These are phyloP conservation scores for Sphinx pinastri DNA, from an alignment of 2,888 invertebrate genomes.

Conservation along the genomic window DNA sequence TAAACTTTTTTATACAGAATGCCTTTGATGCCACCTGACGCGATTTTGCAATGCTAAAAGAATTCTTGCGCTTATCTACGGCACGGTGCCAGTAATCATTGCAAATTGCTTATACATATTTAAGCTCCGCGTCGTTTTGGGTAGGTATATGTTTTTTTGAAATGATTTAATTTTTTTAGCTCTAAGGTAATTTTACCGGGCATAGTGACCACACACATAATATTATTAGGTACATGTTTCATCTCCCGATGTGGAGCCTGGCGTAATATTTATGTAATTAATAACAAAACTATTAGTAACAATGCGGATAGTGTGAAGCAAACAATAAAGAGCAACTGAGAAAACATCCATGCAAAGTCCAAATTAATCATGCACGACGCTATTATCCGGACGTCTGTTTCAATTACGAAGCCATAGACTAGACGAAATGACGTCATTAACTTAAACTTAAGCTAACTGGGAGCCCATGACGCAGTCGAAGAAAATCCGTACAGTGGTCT, in stretches of 20 bases:
- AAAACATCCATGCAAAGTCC: background rate
- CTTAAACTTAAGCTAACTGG: conserved; percentile 6
- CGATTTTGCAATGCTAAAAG: conserved; percentile 24
- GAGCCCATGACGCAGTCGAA: conserved; percentile 15
- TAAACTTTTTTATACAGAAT: background rate
- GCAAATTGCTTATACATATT: conserved; percentile 23
- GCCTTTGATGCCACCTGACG: background rate
- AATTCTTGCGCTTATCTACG: conserved; percentile 14
- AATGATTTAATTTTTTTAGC: background rate
- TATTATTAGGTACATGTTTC: background rate
- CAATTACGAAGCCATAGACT: conserved; percentile 2
- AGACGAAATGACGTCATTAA: conserved; percentile 13
- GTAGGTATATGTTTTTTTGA: background rate
- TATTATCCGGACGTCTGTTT: background rate
- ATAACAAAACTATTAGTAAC: background rate
- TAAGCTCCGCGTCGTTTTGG: background rate
- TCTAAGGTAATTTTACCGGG: no score
- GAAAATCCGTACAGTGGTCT: conserved; percentile 18
- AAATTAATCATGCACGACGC: conserved; percentile 1
- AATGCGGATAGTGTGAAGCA: background rate
- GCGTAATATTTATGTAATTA: background rate
- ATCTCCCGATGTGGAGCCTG: background rate
- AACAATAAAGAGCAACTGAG: background rate
- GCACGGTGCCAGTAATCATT: conserved; percentile 10
- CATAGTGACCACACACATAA: no score